Conservation (phyloP, 2,888 invertebrate species). For the Drosophila longiperda region DNA sequence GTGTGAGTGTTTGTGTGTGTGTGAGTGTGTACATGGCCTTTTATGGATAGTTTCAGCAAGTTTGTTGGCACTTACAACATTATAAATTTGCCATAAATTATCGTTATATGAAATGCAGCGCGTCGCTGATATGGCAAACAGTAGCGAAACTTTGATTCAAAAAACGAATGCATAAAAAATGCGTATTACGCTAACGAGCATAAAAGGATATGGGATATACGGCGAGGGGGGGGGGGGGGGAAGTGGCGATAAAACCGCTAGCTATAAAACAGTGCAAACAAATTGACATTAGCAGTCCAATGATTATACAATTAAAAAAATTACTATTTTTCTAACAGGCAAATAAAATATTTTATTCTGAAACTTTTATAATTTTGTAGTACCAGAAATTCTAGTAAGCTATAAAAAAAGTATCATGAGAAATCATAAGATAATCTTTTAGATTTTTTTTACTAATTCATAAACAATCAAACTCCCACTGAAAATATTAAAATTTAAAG, state of each 20-base stretch:
- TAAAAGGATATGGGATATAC: background rate
- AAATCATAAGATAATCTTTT: background rate
- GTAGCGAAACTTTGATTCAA: conserved; percentile 58
- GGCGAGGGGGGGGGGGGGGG: no score
- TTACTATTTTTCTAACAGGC: background rate
- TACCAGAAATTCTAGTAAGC: accelerated
- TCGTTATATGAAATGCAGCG: conserved; percentile 66
- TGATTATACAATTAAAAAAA: background rate
- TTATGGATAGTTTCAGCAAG: conserved; percentile 79
- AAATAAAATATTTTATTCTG: background rate
- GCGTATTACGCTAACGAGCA: conserved; percentile 43
- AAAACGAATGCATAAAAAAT: conserved; percentile 42
- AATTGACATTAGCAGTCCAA: background rate
- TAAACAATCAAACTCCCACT: background rate
- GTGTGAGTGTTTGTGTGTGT: conserved; percentile 21
- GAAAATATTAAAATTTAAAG: background rate
- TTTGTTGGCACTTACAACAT: conserved; percentile 80
- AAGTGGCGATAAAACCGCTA: background rate
- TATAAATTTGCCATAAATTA: conserved; percentile 79
- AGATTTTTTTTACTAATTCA: background rate
- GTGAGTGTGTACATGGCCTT: conserved; percentile 48
- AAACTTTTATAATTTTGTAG: background rate
- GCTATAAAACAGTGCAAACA: background rate
- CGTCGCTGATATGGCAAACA: conserved; percentile 58
- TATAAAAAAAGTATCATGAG: background rate